Evolutionary conservation across 1,140 invertebrate species (phyloP).

Genomic region (Procambarus clarkii): DNA sequence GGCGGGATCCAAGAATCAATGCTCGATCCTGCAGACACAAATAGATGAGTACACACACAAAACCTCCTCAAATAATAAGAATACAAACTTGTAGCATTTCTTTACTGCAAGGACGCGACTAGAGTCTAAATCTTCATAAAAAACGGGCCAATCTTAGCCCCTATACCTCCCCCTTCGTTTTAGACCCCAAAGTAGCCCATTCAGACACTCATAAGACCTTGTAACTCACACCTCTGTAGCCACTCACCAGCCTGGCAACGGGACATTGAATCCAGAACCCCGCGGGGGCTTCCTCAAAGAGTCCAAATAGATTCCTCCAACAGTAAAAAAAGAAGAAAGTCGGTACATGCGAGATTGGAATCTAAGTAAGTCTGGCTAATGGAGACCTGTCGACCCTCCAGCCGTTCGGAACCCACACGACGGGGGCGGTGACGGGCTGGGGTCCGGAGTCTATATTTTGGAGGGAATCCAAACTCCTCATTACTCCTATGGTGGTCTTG

Average conservation of each 20-base stretch:
- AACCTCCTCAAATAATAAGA: no score
- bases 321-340: background rate
- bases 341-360: background rate
- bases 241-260: background rate
- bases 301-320: background rate
- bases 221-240: background rate
- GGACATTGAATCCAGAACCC: background rate
- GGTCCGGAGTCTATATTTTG: background rate
- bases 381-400: background rate
- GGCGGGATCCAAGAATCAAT: no score
- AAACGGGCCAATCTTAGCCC: background rate
- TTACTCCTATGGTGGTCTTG: background rate
- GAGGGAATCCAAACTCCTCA: background rate
- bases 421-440: background rate
- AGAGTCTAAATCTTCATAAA: background rate
- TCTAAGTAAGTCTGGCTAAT: background rate
- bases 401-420: background rate
- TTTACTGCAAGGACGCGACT: background rate
- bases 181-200: background rate
- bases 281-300: no score
- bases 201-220: background rate
- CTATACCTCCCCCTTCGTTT: background rate
- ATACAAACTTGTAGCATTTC: no score
- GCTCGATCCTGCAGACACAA: no score
- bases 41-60: no score